Conservation (phyloP, 2,113 vertebrate genomes). For the Zootoca vivipara region DNA sequence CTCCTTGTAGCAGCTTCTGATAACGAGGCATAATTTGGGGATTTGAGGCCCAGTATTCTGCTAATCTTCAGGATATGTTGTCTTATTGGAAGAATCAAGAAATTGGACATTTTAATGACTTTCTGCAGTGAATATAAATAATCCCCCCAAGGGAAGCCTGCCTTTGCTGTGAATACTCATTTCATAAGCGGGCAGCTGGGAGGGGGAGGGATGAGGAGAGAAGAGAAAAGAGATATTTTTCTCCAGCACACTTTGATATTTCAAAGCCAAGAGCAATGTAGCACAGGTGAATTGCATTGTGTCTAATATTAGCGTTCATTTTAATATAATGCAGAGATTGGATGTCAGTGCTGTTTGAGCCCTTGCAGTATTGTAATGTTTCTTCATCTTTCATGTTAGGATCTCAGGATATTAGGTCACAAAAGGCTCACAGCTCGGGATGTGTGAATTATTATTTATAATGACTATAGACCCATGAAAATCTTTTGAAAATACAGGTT, state of each 20-base stretch:
- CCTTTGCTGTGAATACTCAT: constrained; percentile 32
- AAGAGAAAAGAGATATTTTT: constrained; percentile 42
- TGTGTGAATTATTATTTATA: neutral
- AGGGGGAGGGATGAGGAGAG: neutral
- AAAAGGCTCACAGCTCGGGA: neutral
- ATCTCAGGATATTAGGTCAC: neutral
- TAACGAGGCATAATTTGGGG: constrained; percentile 53
- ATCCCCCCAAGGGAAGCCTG: constrained; percentile 55
- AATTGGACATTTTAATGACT: constrained; percentile 67
- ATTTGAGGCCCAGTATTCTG: constrained; percentile 48
- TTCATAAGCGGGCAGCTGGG: constrained; percentile 44
- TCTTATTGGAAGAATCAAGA: constrained; percentile 54
- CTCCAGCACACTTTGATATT: constrained; percentile 50
- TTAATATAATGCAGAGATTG: neutral
- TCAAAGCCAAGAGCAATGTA: constrained; percentile 19
- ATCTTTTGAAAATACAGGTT: neutral
- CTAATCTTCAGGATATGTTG: constrained; percentile 59
- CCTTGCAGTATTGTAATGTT: neutral
- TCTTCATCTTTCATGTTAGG: neutral
- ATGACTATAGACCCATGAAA: neutral
- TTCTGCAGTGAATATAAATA: constrained; percentile 67
- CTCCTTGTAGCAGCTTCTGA: constrained; percentile 47
- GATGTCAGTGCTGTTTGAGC: neutral
- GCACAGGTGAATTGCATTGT: constrained; percentile 39
- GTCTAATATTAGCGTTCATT: neutral